A percentile compares a stretch with the other conserved stretches of the same genome.
phyloP scores from a whole-genome alignment of 2,797 vertebrate genomes.

The Sebastes trivittatus region DNA sequence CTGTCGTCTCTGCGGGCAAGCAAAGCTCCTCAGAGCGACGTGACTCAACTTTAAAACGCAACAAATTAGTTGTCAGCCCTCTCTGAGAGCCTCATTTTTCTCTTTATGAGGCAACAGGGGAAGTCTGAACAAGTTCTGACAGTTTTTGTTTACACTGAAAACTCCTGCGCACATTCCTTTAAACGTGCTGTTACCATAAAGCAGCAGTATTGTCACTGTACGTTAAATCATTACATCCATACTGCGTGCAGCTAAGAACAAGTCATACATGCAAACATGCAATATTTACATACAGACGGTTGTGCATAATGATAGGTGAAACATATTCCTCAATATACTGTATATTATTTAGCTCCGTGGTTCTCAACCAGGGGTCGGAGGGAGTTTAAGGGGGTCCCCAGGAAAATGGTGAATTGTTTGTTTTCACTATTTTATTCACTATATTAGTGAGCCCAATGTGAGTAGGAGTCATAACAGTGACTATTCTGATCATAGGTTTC shows the following conservation, averaged over 20 bases:
- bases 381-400: too few species aligned
- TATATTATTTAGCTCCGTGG: too few species aligned
- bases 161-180: slow-evolving; percentile 44
- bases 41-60: background rate
- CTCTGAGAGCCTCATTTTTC: background rate
- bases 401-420: too few species aligned
- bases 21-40: background rate
- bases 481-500: too few species aligned
- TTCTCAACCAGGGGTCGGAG: too few species aligned
- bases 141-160: slow-evolving; percentile 20
- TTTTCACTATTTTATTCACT: too few species aligned
- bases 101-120: background rate
- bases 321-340: background rate
- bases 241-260: background rate
- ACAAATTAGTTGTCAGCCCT: background rate
- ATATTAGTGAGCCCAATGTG: too few species aligned
- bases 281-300: background rate
- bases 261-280: background rate
- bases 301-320: background rate
- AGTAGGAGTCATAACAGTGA: too few species aligned
- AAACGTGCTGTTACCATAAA: background rate
- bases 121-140: slow-evolving; percentile 61
- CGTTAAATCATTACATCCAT: background rate
- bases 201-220: background rate
- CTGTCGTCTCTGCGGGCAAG: background rate